A percentile compares a stretch with the other conserved stretches of the same genome.
Evolutionary conservation across 1,140 invertebrate genomes (phyloP).

Genomic region (Akabosia matsudoensis): DNA sequence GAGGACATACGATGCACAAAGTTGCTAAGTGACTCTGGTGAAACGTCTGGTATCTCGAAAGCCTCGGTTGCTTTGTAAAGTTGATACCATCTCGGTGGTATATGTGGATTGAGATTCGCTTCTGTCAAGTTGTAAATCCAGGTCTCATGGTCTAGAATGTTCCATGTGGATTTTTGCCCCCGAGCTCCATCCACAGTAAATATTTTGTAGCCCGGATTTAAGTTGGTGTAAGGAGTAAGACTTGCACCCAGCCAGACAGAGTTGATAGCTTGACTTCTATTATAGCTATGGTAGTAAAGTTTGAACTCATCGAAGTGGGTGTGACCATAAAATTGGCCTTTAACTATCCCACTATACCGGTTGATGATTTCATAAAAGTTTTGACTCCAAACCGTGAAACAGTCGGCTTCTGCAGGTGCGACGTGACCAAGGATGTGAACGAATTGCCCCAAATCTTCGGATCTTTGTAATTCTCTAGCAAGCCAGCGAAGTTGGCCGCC

Average conservation of each 20-base stretch:
- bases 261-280: conserved; percentile 51
- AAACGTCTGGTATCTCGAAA: conserved; percentile 38
- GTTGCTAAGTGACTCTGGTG: conserved; percentile 35
- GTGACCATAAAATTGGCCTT: conserved; percentile 60
- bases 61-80: conserved; percentile 52
- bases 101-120: conserved; percentile 53
- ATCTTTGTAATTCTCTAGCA: conserved; percentile 61
- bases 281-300: conserved; percentile 48
- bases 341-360: conserved; percentile 52
- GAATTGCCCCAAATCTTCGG: conserved; percentile 51
- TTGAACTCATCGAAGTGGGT: conserved; percentile 59
- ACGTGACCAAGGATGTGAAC: conserved; percentile 65
- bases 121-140: conserved; percentile 59
- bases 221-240: conserved; percentile 55
- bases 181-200: conserved; percentile 59
- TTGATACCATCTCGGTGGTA: conserved; percentile 51
- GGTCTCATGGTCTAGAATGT: conserved; percentile 58
- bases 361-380: conserved; percentile 53
- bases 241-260: conserved; percentile 58
- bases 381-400: conserved; percentile 55
- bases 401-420: conserved; percentile 57
- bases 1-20: conserved; percentile 41
- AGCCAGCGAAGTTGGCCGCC: conserved; percentile 26
- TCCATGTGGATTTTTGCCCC: conserved; percentile 30
- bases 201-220: conserved; percentile 64